Percentiles rank a stretch among this genome's conserved stretches.
Conservation (phyloP, 2,113 vertebrate species). For the Neomonachus schauinslandi region DNA sequence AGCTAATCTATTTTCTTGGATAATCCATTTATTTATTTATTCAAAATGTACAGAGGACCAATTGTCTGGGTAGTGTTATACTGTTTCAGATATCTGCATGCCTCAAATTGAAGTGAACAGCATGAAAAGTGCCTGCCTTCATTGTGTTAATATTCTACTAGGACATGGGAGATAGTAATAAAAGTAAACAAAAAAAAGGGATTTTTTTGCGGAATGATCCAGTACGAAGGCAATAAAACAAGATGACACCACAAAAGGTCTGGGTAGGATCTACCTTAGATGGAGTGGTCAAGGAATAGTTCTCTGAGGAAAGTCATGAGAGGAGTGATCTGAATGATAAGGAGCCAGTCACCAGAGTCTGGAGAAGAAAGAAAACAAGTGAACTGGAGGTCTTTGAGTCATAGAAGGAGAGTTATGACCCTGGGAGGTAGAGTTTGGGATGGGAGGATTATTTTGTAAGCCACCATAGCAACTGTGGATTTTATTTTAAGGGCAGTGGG, state of each 20-base stretch:
- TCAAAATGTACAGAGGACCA: background rate
- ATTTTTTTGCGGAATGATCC: background rate
- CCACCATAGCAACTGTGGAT: background rate
- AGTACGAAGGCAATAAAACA: background rate
- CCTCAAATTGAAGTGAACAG: background rate
- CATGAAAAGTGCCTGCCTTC: background rate
- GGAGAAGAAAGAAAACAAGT: background rate
- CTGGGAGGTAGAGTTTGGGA: background rate
- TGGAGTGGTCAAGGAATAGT: background rate
- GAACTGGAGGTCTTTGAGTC: background rate
- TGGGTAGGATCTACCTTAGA: background rate
- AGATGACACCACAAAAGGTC: background rate
- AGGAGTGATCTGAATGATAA: background rate
- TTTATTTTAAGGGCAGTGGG: background rate
- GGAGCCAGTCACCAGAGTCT: too few species aligned
- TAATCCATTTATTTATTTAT: constrained; percentile 26
- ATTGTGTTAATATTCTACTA: background rate
- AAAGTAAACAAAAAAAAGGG: background rate
- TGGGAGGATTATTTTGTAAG: background rate
- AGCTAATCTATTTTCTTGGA: constrained; percentile 27
- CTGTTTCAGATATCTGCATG: background rate
- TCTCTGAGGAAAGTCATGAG: background rate
- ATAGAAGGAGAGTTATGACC: background rate
- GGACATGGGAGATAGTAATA: background rate
- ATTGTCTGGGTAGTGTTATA: background rate